These are phyloP conservation scores for Epirrita christyi DNA, from an alignment of 2,888 invertebrate species.

Conservation along the genomic window DNA sequence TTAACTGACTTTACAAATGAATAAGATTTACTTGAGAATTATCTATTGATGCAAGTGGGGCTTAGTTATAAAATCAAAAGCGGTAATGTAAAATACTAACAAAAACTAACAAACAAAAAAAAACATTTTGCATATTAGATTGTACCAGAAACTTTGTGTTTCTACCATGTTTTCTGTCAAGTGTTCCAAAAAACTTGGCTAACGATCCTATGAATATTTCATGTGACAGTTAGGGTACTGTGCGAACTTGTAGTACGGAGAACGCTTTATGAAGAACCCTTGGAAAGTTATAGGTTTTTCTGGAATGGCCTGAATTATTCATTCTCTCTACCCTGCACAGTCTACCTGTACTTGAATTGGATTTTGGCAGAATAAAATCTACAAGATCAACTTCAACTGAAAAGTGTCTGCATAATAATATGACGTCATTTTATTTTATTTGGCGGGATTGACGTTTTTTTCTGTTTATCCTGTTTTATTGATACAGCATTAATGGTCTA, in stretches of 20 bases:
- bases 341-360: slow-evolving; percentile 20
- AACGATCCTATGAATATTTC: slow-evolving; percentile 49
- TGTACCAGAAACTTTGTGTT: slow-evolving; percentile 22
- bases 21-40: no score
- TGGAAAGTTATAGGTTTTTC: slow-evolving; percentile 49
- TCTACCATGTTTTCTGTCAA: slow-evolving; percentile 43
- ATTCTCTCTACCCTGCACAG: slow-evolving; percentile 27
- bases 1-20: no score
- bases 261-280: slow-evolving; percentile 48
- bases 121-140: slow-evolving; percentile 23
- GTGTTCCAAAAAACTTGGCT: slow-evolving; percentile 43
- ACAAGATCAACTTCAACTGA: slow-evolving; percentile 10
- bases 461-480: neutral
- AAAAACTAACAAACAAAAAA: slow-evolving; percentile 16
- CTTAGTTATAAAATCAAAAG: no score
- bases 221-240: slow-evolving; percentile 38
- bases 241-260: slow-evolving; percentile 18
- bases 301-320: slow-evolving; percentile 53
- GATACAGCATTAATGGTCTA: no score
- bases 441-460: neutral
- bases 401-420: neutral
- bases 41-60: no score
- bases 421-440: neutral
- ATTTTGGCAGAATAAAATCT: slow-evolving; percentile 7
- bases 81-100: neutral